Conservation (phyloP, 2,888 invertebrate genomes). For the Macropis europaea region DNA sequence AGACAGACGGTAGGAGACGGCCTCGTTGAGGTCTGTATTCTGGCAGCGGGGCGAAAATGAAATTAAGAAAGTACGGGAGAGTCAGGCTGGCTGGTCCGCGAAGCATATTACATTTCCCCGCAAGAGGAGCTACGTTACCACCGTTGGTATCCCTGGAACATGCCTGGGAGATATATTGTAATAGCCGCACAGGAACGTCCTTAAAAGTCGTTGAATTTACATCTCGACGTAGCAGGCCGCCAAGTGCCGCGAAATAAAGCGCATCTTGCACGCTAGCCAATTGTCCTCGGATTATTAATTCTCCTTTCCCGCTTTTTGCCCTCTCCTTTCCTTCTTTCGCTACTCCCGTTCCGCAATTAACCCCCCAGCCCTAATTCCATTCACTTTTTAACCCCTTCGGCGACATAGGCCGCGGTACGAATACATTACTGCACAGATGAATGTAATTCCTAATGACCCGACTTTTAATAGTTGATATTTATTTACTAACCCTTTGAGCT, state of each 20-base stretch:
- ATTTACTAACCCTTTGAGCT: too few species aligned
- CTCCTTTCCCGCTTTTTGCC: conserved; percentile 29
- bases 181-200: conserved; percentile 42
- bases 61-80: conserved; percentile 55
- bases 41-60: conserved; percentile 41
- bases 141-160: conserved; percentile 21
- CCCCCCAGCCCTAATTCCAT: not conserved
- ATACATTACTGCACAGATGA: too few species aligned
- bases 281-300: conserved; percentile 66
- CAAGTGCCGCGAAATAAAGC: conserved; percentile 41
- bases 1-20: conserved; percentile 14
- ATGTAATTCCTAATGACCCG: too few species aligned
- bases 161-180: conserved; percentile 47
- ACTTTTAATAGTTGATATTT: too few species aligned
- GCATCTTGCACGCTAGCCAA: conserved; percentile 47
- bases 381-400: not conserved
- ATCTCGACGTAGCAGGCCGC: conserved; percentile 26
- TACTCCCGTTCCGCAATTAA: not conserved
- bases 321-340: not conserved
- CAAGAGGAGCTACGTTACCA: conserved; percentile 16
- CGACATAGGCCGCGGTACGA: too few species aligned
- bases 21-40: conserved; percentile 21
- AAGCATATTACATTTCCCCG: conserved; percentile 47
- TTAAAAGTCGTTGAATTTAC: conserved; percentile 57
- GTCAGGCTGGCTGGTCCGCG: conserved; percentile 25